A percentile compares a stretch with the other conserved stretches of the same genome.
phyloP scores from a whole-genome alignment of 2,888 invertebrate species.

The Sylvicola cinctus region DNA sequence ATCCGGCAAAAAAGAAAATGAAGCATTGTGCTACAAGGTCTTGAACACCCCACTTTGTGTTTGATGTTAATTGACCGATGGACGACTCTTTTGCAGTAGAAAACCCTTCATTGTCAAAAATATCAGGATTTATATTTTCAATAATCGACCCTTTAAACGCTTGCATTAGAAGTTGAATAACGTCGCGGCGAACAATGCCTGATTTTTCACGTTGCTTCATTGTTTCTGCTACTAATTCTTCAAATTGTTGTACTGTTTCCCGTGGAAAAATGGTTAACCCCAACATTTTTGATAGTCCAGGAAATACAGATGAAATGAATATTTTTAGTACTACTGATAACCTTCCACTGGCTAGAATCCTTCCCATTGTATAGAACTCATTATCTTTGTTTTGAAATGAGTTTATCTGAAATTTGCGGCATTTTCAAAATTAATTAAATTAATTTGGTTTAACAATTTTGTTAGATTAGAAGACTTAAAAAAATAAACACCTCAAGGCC shows the following conservation, averaged over 20 bases:
- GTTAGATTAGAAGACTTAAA: too few species aligned
- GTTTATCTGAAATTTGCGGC: too few species aligned
- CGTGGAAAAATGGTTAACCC: too few species aligned
- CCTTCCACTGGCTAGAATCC: slow-evolving; percentile 8
- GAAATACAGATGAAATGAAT: neutral
- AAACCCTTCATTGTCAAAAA: slow-evolving; percentile 11
- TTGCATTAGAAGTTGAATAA: neutral
- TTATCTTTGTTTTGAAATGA: slow-evolving; percentile 26
- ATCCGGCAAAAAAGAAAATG: slow-evolving; percentile 28
- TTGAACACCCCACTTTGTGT: too few species aligned
- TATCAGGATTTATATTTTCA: neutral
- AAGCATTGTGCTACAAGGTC: slow-evolving; percentile 12
- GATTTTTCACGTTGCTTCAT: neutral
- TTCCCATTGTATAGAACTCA: slow-evolving; percentile 28
- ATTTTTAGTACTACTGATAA: slow-evolving; percentile 1
- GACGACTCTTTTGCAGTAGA: slow-evolving; percentile 25
- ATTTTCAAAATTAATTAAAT: too few species aligned
- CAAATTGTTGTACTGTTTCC: slow-evolving; percentile 10
- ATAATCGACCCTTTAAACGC: slow-evolving; percentile 7
- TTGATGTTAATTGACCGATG: slow-evolving; percentile 12
- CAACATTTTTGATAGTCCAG: slow-evolving; percentile 11
- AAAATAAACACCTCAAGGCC: too few species aligned
- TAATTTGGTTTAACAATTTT: too few species aligned
- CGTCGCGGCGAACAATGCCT: neutral
- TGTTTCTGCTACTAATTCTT: neutral